Evolutionary conservation across 2,113 vertebrate species (phyloP).

Genomic region (Eulemur rufifrons): DNA sequence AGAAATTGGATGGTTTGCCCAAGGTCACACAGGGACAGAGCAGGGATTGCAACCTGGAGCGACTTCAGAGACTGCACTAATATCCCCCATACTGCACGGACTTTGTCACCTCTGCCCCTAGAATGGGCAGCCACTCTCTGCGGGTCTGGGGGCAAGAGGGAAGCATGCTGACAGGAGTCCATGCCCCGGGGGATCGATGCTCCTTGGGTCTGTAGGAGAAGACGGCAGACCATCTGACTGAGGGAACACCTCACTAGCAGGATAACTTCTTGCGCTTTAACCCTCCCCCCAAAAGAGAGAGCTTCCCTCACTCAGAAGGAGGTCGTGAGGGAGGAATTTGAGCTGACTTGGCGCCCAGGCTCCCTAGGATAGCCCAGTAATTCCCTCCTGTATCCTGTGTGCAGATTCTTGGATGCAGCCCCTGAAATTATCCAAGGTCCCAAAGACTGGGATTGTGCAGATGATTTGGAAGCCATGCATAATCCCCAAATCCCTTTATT

Average conservation of each 20-base stretch:
- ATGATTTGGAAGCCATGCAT: neutral
- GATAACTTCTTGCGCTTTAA: neutral
- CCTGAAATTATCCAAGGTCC: neutral
- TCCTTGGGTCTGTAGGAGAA: neutral
- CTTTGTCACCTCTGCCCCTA: neutral
- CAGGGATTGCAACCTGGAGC: neutral
- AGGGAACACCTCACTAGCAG: neutral
- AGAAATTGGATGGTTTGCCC: neutral
- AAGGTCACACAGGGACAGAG: neutral
- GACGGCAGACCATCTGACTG: neutral
- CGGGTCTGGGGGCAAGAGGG: neutral
- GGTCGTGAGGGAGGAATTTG: neutral
- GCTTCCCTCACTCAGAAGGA: neutral
- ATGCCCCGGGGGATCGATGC: fast-evolving
- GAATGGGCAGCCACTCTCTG: too few species aligned
- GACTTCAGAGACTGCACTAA: neutral
- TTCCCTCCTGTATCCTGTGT: neutral
- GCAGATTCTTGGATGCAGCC: neutral
- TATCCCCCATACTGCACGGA: too few species aligned
- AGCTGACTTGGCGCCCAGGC: neutral
- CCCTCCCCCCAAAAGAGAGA: too few species aligned
- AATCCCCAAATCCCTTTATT: constrained; percentile 15
- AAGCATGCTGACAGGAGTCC: neutral
- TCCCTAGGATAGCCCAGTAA: neutral
- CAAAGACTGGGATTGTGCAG: neutral